Evolutionary conservation across 2,797 vertebrate genomes (phyloP), one percentile per base, ranked within the genome.

Genomic region (Geotrypetes seraphini): DNA sequence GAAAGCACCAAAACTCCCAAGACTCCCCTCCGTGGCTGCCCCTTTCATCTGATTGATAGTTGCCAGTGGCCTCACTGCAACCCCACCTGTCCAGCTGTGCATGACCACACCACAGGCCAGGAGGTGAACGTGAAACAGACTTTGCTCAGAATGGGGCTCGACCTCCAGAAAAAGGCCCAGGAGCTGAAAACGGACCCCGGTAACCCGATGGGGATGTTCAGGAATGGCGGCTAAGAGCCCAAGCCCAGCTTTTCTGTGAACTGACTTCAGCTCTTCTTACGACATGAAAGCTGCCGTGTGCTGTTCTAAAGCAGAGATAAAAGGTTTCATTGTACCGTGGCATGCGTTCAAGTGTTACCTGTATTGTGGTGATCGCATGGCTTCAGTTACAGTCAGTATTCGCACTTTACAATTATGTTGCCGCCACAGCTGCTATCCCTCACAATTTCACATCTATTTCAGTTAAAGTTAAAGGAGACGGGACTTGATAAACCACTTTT

Each of bases 51-150:
- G 30, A 60, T 89, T 17, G 86, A 89, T 55, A 75, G 54, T 39
- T 89, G 87, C 51, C 84, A 81, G 22, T 73, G 66, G 79, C 84
- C 85, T 12, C 86, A 90, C 51, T 90, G 86, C 55, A 89, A 90
- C 63, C 86, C 87, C 31, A 88, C 83, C 29, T 90, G 87, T 45
- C 83, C 86, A 2, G 63, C 73, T 10, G 60, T 89, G 49, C 69
- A 85, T 19, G 79, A 88, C 43, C 76, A 56, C 51, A 66, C 71
- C 47, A 84, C 83, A 8, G 77, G 84, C 25, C 83, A 83, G 57
- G 83, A 88, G 62, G 70, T 86, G 43, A 87, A 77, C 22, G 62
- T 88, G 36, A 52, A 85, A 36, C 81, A 88, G 66, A 76, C 84
- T 61, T 60, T 89, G 12, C 71, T 71, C 18, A 75, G 76, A 37